Conservation (phyloP, 1,140 invertebrate genomes). For the Drosophila willistoni region DNA sequence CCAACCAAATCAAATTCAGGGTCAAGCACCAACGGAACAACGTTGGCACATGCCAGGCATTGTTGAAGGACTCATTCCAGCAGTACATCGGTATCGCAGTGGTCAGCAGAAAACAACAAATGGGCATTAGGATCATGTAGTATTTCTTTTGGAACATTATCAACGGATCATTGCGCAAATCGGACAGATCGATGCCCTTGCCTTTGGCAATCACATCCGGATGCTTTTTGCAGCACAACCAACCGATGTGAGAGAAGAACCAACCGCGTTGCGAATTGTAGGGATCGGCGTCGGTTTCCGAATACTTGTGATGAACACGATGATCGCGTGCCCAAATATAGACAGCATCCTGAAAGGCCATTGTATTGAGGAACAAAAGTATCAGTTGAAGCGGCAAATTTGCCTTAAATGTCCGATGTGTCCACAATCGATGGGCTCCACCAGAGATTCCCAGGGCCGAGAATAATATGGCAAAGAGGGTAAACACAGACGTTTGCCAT, state of each 20-base stretch:
- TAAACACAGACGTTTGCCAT: conserved; percentile 85
- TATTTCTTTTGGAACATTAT: conserved; percentile 93
- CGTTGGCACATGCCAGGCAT: conserved; percentile 92
- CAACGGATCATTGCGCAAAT: conserved; percentile 93
- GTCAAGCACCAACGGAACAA: conserved; percentile 93
- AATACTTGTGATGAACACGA: conserved; percentile 97
- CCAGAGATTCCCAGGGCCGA: conserved; percentile 94
- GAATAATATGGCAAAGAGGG: conserved; percentile 70
- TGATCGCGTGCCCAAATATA: conserved; percentile 97
- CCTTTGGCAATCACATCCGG: conserved; percentile 94
- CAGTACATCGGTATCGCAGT: conserved; percentile 91
- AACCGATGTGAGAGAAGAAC: conserved; percentile 98
- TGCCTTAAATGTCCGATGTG: conserved; percentile 96
- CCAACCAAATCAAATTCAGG: conserved; percentile 97
- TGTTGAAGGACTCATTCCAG: conserved; percentile 92
- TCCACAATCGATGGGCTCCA: conserved; percentile 96
- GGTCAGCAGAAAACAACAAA: conserved; percentile 93
- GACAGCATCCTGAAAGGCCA: conserved; percentile 95
- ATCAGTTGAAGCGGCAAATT: conserved; percentile 92
- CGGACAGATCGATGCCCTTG: conserved; percentile 91
- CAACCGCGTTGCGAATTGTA: conserved; percentile 96
- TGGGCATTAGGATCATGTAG: conserved; percentile 88
- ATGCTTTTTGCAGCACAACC: conserved; percentile 95
- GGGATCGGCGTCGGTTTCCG: conserved; percentile 97
- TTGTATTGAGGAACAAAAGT: conserved; percentile 91